These are phyloP conservation scores for Megaustenia siamemsis DNA, from an alignment of 2,888 invertebrate genomes.

Conservation along the genomic window DNA sequence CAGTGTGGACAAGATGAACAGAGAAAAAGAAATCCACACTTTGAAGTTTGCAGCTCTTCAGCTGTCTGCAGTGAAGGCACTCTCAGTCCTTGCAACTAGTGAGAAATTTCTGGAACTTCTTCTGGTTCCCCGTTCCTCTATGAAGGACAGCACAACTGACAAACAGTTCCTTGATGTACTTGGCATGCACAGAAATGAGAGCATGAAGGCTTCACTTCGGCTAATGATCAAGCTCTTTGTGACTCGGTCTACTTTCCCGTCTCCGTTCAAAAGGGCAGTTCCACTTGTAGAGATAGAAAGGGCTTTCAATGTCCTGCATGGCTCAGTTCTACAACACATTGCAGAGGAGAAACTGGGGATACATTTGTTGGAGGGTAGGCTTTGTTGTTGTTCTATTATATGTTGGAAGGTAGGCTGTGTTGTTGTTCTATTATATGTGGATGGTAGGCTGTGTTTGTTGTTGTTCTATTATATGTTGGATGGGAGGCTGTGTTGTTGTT, in stretches of 20 bases:
- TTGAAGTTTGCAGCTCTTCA: constrained; percentile 83
- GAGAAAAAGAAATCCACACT: constrained; percentile 80
- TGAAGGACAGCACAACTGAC: constrained; percentile 59
- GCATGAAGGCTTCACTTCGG: constrained; percentile 69
- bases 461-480: no score
- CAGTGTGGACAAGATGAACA: constrained; percentile 32
- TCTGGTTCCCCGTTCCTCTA: constrained; percentile 81
- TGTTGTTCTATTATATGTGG: no score
- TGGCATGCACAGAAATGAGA: constrained; percentile 70
- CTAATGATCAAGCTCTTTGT: constrained; percentile 77
- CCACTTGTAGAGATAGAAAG: constrained; percentile 78
- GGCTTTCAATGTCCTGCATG: constrained; percentile 76
- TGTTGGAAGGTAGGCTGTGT: no score
- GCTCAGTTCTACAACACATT: constrained; percentile 75
- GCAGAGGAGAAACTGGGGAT: constrained; percentile 79
- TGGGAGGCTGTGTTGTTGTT: no score
- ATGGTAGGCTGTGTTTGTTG: no score
- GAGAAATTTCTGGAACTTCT: constrained; percentile 83
- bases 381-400: no score
- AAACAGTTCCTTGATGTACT: constrained; percentile 70
- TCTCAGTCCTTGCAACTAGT: constrained; percentile 82
- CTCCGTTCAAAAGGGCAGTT: constrained; percentile 74
- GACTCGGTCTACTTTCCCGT: constrained; percentile 73
- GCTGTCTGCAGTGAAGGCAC: constrained; percentile 83
- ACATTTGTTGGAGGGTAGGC: constrained; percentile 75